Evolutionary conservation across 2,113 vertebrate genomes (phyloP).

Genomic region (Seriola quinqueradiata): DNA sequence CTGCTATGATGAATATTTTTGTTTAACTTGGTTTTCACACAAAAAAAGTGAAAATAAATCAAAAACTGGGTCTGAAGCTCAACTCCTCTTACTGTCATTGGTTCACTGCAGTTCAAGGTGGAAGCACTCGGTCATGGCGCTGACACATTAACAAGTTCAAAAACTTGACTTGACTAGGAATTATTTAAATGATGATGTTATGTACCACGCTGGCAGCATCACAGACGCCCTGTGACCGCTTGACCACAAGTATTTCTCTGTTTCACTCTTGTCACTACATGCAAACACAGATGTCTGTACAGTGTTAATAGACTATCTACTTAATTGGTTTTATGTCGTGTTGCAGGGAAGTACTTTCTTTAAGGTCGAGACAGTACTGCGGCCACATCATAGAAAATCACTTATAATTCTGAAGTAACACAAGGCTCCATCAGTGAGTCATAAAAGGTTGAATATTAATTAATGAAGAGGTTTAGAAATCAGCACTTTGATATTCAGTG

Average conservation of each 20-base stretch:
- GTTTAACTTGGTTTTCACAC: too few relatives aligned
- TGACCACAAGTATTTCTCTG: too few relatives aligned
- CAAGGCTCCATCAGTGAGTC: neutral
- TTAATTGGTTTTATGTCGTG: neutral
- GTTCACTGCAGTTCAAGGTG: too few relatives aligned
- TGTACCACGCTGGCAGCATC: neutral
- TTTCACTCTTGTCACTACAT: neutral
- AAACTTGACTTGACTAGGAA: too few relatives aligned
- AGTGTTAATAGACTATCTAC: neutral
- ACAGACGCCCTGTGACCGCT: too few relatives aligned
- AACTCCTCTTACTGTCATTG: too few relatives aligned
- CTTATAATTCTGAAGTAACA: neutral
- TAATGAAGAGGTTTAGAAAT: conserved; percentile 1
- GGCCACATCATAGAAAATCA: neutral
- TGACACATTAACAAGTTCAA: too few relatives aligned
- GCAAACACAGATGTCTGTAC: neutral
- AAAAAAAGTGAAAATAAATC: too few relatives aligned
- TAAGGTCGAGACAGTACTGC: neutral
- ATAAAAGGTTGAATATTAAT: neutral
- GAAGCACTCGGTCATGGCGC: too few relatives aligned
- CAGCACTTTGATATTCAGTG: neutral
- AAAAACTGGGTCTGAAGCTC: too few relatives aligned
- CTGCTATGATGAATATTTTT: too few relatives aligned
- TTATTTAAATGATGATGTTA: neutral
- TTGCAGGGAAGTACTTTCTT: neutral